Conservation (phyloP, 2,888 invertebrate genomes). For the Eupelmus urozonus region DNA sequence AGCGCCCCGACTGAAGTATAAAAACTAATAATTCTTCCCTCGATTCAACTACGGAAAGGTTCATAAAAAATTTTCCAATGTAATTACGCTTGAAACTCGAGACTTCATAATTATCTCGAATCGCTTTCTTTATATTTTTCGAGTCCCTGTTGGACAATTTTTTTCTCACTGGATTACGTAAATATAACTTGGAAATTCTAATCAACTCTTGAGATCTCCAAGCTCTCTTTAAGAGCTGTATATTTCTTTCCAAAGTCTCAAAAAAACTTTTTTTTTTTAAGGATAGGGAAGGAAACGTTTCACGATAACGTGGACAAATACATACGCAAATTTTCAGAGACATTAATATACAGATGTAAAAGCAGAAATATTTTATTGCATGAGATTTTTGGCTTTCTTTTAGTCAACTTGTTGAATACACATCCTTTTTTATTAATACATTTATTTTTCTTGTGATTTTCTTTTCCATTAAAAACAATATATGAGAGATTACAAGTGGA, state of each 20-base stretch:
- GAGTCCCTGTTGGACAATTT: neutral
- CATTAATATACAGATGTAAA: too few species aligned
- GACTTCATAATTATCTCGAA: constrained; percentile 46
- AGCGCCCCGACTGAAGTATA: constrained; percentile 39
- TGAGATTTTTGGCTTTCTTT: too few species aligned
- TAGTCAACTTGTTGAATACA: too few species aligned
- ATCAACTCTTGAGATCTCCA: constrained; percentile 17
- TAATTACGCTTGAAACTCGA: constrained; percentile 42
- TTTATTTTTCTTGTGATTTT: too few species aligned
- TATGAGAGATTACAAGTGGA: too few species aligned
- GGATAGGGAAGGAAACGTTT: neutral
- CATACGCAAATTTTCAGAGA: neutral
- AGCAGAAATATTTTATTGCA: too few species aligned
- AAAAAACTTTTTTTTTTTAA: neutral
- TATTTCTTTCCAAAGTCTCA: neutral
- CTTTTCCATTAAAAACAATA: too few species aligned
- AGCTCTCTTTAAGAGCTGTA: neutral
- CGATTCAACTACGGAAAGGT: constrained; percentile 36
- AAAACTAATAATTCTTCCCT: constrained; percentile 53
- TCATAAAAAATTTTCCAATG: constrained; percentile 41
- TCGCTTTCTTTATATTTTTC: constrained; percentile 45
- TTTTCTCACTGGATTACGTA: constrained; percentile 9
- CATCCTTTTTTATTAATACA: too few species aligned
- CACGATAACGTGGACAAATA: neutral
- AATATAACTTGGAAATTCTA: constrained; percentile 32